Evolutionary conservation across 2,888 invertebrate genomes (phyloP), one percentile per base, ranked within the genome.

Genomic region (Psylliodes chrysocephalus): DNA sequence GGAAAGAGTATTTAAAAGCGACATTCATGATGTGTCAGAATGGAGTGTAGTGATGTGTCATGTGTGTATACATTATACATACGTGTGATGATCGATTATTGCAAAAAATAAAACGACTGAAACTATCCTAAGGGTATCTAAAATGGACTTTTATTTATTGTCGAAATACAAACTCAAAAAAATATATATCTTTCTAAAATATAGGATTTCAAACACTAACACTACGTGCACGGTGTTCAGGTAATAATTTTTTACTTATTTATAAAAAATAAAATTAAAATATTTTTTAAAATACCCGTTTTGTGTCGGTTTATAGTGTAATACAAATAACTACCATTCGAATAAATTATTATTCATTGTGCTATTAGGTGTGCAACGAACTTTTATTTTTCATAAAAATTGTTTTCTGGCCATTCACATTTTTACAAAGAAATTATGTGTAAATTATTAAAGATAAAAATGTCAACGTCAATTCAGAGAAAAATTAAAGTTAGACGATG

Each of bases 71-170:
- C 14, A 18, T 44, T 15, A 17, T 44, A 22, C 19, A 10, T 56
- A 33, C 25, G 30, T 53, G 53, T 54, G 15, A 46, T 35, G 35
- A 57, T 56, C 18, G 12, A 46, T 30, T 54, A 44, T 46, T 19
- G 14, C 46, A 15, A 42, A 42, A 47, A 44, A 46, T 46, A 49
- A 47, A 49, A 17, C 30, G 33, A 52, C 17, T 59, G 49, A 51
- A 59, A 46, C 59, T 59, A 59, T n/a, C 49, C 49, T 59, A 59
- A 22, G 59, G 40, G 33, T 59, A 59, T 59, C 59, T 59, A 59
- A 59, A 49, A 59, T 59, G 59, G 59, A 59, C 44, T 40, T 59
- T 57, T 47, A 57, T 57, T 59, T 59, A 59, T 59, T 59, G 59
- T 59, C 59, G 49, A 49, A 49, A 59, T 59, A 57, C 49, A 59